These are phyloP conservation scores for Lepidotrigona ventralis DNA, from an alignment of 1,140 invertebrate species.

Conservation along the genomic window DNA sequence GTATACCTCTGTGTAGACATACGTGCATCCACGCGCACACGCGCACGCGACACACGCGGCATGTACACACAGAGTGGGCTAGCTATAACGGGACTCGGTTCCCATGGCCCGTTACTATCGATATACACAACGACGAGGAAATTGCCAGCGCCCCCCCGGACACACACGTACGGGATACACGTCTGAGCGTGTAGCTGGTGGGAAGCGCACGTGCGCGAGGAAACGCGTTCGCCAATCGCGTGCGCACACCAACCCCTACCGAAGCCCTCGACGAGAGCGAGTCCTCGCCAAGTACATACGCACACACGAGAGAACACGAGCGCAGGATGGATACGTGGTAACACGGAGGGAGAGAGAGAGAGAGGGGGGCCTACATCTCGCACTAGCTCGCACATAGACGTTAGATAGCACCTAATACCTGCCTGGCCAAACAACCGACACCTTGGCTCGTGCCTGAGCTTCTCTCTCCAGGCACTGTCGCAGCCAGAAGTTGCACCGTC, in stretches of 20 bases:
- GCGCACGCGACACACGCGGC: background rate
- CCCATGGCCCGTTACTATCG: conserved; percentile 34
- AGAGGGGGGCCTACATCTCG: background rate
- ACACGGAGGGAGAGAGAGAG: conserved; percentile 28
- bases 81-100: conserved; percentile 37
- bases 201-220: conserved; percentile 9
- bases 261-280: too few species aligned
- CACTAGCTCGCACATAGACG: conserved; percentile 31
- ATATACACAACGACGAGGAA: conserved; percentile 65
- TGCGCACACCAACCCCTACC: background rate
- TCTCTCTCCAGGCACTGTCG: conserved; percentile 16
- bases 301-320: background rate
- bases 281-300: conserved; percentile 3
- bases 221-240: conserved; percentile 4
- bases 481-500: conserved; percentile 37
- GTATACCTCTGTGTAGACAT: conserved; percentile 35
- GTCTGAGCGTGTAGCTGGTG: background rate
- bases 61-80: background rate
- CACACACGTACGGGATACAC: background rate
- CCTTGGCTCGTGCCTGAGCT: conserved; percentile 45
- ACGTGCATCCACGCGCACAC: background rate
- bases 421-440: conserved; percentile 52
- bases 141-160: conserved; percentile 52
- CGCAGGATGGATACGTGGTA: conserved; percentile 24
- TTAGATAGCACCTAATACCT: conserved; percentile 60